phyloP scores from a whole-genome alignment of 2,797 vertebrate species.

The Eleutherodactylus coqui region DNA sequence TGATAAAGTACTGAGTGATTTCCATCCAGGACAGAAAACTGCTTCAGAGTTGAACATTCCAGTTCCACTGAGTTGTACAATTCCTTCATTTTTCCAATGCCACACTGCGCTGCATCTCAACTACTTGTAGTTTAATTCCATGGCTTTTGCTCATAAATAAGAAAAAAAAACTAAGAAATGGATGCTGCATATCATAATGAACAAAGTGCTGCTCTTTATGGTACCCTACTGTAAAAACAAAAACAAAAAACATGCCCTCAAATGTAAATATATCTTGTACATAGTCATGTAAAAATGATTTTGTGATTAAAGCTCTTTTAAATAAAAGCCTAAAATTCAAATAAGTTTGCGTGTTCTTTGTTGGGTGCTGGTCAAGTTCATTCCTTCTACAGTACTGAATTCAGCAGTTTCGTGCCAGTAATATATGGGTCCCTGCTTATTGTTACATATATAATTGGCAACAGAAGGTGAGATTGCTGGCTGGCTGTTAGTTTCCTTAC shows the following conservation, averaged over 20 bases:
- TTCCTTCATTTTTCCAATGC: not conserved
- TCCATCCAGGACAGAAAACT: not conserved
- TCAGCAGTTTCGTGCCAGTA: not conserved
- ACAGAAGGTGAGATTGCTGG: too few species aligned
- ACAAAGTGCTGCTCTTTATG: conserved; percentile 78
- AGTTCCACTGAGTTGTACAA: conserved; percentile 6
- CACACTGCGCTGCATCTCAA: conserved; percentile 69
- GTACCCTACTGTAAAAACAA: conserved; percentile 79
- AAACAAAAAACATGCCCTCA: conserved; percentile 71
- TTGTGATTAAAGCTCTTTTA: conserved; percentile 77
- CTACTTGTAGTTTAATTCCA: conserved; percentile 61
- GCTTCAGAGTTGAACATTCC: conserved; percentile 1
- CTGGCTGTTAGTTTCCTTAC: too few species aligned
- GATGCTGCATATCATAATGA: conserved; percentile 75
- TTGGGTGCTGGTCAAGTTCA: not conserved
- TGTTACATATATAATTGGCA: too few species aligned
- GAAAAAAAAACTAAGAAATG: conserved; percentile 38
- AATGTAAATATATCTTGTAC: conserved; percentile 78
- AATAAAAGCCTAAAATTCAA: conserved; percentile 71
- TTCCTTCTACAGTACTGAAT: not conserved
- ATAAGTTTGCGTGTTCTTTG: not conserved
- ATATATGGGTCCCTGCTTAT: too few species aligned
- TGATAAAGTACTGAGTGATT: not conserved
- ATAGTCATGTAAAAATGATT: conserved; percentile 75
- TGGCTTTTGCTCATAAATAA: conserved; percentile 9